phyloP scores from a whole-genome alignment of 2,797 vertebrate species.

The Argyrosomus regius region DNA sequence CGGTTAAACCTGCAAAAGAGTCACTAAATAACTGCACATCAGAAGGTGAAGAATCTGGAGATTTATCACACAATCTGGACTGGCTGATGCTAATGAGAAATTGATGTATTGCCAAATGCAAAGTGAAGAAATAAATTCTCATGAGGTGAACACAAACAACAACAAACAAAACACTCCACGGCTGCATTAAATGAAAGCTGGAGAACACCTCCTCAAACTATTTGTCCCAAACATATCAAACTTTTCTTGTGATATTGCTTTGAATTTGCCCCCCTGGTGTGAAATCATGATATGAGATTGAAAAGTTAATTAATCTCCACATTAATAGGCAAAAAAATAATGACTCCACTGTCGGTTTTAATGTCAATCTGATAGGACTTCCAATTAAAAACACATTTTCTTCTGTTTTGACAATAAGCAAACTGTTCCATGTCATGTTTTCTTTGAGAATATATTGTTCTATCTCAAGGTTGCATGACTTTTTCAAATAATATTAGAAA shows the following conservation, averaged over 20 bases:
- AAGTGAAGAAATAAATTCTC: constrained; percentile 11
- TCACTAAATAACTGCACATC: constrained; percentile 2
- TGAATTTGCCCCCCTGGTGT: constrained; percentile 23
- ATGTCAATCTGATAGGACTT: constrained; percentile 47
- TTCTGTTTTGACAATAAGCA: constrained; percentile 16
- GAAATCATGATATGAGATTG: constrained; percentile 35
- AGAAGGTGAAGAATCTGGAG: constrained; percentile 8
- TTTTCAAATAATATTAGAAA: not conserved
- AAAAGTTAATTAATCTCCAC: constrained; percentile 59
- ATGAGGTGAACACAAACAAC: constrained; percentile 25
- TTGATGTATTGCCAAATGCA: constrained; percentile 19
- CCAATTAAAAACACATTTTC: constrained; percentile 42
- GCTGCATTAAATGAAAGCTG: constrained; percentile 2
- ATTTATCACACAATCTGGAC: constrained; percentile 24
- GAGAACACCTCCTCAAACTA: not conserved
- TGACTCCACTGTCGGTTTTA: constrained; percentile 13
- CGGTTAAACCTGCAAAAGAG: not conserved
- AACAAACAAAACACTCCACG: not conserved
- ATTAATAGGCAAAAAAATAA: constrained; percentile 24
- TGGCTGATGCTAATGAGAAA: constrained; percentile 30
- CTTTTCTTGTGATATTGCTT: constrained; percentile 12
- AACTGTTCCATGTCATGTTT: not conserved
- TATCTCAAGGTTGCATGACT: too few relatives aligned
- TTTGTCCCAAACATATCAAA: not conserved
- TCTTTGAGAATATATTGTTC: not conserved